Conservation (phyloP, 1,140 invertebrate species). For the Arion vulgaris region DNA sequence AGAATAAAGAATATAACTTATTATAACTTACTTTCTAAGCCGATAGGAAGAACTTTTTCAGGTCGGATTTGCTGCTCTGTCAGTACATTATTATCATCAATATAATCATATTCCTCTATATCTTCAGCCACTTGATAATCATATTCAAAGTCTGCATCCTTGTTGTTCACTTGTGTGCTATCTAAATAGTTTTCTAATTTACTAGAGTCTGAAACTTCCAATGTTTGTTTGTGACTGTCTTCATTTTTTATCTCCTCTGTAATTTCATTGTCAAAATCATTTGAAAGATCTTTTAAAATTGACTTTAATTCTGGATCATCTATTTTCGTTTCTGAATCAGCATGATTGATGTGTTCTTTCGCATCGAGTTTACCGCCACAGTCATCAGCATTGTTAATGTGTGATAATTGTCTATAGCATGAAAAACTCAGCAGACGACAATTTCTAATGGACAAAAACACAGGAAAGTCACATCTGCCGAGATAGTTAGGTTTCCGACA, state of each 20-base stretch:
- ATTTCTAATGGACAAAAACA: not conserved
- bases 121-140: conserved; percentile 30
- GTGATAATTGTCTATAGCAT: not conserved
- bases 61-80: conserved; percentile 12
- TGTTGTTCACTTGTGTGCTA: not conserved
- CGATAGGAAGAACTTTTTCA: conserved; percentile 22
- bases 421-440: not conserved
- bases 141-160: conserved; percentile 2
- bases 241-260: not conserved
- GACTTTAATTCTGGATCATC: not conserved
- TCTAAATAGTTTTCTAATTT: not conserved
- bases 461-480: not conserved
- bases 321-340: not conserved
- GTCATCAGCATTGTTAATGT: not conserved
- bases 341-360: not conserved
- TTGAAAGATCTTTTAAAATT: not conserved
- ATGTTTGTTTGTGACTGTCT: not conserved
- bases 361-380: not conserved
- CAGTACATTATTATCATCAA: not conserved
- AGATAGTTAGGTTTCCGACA: not conserved
- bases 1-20: too few species aligned
- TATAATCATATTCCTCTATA: conserved; percentile 32
- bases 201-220: not conserved
- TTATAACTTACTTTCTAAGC: conserved; percentile 17
- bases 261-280: not conserved